phyloP scores from a whole-genome alignment of 1,140 invertebrate species.

The Olivierus martensii region DNA sequence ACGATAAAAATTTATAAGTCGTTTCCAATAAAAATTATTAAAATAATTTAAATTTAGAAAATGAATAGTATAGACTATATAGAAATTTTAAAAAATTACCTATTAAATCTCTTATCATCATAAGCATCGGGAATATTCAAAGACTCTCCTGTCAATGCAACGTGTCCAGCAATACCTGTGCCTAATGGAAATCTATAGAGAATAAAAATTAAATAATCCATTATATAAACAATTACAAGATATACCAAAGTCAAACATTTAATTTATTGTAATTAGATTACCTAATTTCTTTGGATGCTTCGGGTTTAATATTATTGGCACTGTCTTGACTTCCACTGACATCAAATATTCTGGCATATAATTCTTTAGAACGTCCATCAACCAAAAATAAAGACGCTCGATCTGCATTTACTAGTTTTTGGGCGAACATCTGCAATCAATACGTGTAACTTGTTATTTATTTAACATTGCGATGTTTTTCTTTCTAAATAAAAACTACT shows the following conservation, averaged over 20 bases:
- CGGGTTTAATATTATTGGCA: slow-evolving; percentile 17
- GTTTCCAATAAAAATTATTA: too few species aligned
- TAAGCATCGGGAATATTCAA: slow-evolving; percentile 68
- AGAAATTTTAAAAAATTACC: too few species aligned
- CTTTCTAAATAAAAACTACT: slow-evolving; percentile 14
- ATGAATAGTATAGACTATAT: too few species aligned
- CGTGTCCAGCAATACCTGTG: slow-evolving; percentile 50
- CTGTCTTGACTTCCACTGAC: slow-evolving; percentile 36
- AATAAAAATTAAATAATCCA: not conserved
- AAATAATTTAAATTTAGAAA: too few species aligned
- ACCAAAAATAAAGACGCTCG: slow-evolving; percentile 60
- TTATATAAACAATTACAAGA: not conserved
- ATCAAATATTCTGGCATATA: slow-evolving; percentile 71
- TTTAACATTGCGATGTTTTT: not conserved
- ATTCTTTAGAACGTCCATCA: slow-evolving; percentile 50
- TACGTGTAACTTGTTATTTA: not conserved
- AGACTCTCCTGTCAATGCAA: slow-evolving; percentile 57
- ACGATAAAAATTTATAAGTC: too few species aligned
- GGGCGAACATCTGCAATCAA: slow-evolving; percentile 47
- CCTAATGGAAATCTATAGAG: slow-evolving; percentile 43
- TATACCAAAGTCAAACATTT: not conserved
- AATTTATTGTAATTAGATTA: slow-evolving; percentile 1
- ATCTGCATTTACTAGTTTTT: slow-evolving; percentile 63
- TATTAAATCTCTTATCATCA: slow-evolving; percentile 61
- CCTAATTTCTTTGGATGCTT: slow-evolving; percentile 24